A percentile compares a stretch with the other conserved stretches of the same genome.
Evolutionary conservation across 2,113 vertebrate genomes (phyloP).

Genomic region (Ibidorhyncha struthersii): DNA sequence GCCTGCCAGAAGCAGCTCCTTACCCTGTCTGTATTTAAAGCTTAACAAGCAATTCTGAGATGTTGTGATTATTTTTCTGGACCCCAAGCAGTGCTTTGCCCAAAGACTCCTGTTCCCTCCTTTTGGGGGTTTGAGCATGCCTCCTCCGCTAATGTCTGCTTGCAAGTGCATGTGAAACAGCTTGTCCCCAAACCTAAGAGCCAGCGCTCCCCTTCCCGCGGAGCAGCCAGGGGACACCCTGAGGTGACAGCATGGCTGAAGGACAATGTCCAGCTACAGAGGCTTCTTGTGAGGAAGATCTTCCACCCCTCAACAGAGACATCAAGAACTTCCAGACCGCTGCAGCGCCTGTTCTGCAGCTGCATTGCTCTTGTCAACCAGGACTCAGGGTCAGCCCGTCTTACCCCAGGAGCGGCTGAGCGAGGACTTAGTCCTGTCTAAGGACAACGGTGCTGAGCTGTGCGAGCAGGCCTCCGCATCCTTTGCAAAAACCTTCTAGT

Average conservation of each 20-base stretch:
- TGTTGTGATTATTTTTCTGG: background rate
- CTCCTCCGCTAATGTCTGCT: background rate
- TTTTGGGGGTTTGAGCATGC: background rate
- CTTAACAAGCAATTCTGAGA: background rate
- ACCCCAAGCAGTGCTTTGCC: background rate
- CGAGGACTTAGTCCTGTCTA: background rate
- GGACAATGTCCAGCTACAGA: background rate
- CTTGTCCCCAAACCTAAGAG: background rate
- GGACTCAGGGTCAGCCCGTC: background rate
- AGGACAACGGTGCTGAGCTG: background rate
- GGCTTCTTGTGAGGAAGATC: background rate
- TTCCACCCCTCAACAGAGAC: background rate
- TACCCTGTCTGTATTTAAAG: background rate
- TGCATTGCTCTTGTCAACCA: background rate
- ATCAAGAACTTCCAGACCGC: background rate
- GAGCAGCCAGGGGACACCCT: background rate
- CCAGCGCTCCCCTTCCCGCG: fast-evolving
- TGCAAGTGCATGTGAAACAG: fast-evolving
- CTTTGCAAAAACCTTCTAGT: background rate
- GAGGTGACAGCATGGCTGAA: background rate
- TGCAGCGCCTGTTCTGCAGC: fast-evolving
- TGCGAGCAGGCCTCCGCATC: background rate
- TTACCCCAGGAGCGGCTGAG: background rate
- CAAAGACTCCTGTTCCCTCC: background rate
- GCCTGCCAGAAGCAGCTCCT: background rate